phyloP scores from a whole-genome alignment of 30 jellyfish, hydroid and myxozoan species.

The Hydra vulgaris region DNA sequence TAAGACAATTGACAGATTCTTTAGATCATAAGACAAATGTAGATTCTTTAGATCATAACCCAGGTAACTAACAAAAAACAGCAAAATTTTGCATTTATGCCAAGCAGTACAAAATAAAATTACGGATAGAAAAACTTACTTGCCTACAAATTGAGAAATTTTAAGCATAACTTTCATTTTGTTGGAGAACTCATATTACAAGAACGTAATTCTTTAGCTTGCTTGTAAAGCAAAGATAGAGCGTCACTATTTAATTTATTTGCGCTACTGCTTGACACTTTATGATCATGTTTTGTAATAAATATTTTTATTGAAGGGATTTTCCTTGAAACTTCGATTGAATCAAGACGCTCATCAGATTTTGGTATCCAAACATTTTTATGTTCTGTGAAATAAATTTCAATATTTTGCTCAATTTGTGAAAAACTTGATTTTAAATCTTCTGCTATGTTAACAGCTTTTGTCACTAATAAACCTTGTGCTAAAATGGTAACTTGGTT shows the following conservation, averaged over 20 bases:
- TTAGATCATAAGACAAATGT: too few species aligned
- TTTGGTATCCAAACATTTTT: conserved; percentile 26
- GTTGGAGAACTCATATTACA: background rate
- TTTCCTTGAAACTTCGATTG: conserved; percentile 13
- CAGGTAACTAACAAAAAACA: too few species aligned
- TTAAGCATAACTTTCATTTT: background rate
- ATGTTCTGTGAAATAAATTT: background rate
- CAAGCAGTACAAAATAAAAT: background rate
- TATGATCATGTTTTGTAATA: conserved; percentile 4
- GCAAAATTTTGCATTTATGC: too few species aligned
- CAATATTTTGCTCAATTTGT: conserved; percentile 7
- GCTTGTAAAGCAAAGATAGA: background rate
- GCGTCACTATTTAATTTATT: conserved; percentile 1
- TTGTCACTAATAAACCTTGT: background rate
- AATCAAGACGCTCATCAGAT: conserved; percentile 3
- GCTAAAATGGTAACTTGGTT: conserved; percentile 16
- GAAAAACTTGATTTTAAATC: conserved; percentile 13
- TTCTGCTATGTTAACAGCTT: conserved; percentile 27
- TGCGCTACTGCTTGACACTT: background rate
- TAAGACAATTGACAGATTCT: too few species aligned
- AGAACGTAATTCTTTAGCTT: background rate
- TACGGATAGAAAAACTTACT: background rate
- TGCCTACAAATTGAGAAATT: too few species aligned
- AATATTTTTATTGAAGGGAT: conserved; percentile 18
- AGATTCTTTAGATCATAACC: too few species aligned